Base-by-base conservation (phyloP, 2,888 invertebrate genomes). In the Thera britannica region DNA sequence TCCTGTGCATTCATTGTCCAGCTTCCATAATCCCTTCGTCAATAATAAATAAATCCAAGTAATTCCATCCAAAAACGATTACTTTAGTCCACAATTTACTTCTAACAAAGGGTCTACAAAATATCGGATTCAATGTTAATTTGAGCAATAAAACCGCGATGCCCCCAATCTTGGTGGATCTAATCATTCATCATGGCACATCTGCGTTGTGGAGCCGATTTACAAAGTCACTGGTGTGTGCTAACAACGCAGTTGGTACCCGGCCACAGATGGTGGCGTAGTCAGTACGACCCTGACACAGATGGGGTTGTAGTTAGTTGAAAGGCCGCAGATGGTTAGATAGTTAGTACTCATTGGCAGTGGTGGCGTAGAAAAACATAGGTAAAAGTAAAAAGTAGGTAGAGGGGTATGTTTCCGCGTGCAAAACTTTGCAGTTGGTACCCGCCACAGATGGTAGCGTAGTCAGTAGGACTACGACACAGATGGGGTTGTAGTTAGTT, bases 121-220 rank as follows among this genome's bases (percentile, higher is more conserved):
- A 52, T 57, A 69, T 69, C 35, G 36, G 35, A 62, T 67, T 55
- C 64, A 68, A 71, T 71, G 73, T 73, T 69, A 72, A 72, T 71
- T 69, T 65, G 63, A 56, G 55, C 67, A 73, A 69, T 75, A 70
- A 72, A 73, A 73, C 63, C 69, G 57, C 72, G 52, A 68, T 70
- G 63, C 78, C 83, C 82, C 79, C 82, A 82, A 83, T 83, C 79
- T 86, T 81, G 77, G 82, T 79, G 82, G 83, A 90, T 90, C 89
- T 90, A 89, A 91, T 91, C 90, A 85, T 90, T 83, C 82, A 87
- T 88, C 86, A 85, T 84, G 80, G 77, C 90, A 81, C 88, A 89
- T 88, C 90, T 92, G 90, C 80, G 90, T 80, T 78, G 79, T 80
- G 72, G 76, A 79, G 71, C 68, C 79, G 76, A 35, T 83, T 88